Base-by-base conservation (phyloP, 2,113 vertebrate genomes). In the Anarhynchus alexandrinus region DNA sequence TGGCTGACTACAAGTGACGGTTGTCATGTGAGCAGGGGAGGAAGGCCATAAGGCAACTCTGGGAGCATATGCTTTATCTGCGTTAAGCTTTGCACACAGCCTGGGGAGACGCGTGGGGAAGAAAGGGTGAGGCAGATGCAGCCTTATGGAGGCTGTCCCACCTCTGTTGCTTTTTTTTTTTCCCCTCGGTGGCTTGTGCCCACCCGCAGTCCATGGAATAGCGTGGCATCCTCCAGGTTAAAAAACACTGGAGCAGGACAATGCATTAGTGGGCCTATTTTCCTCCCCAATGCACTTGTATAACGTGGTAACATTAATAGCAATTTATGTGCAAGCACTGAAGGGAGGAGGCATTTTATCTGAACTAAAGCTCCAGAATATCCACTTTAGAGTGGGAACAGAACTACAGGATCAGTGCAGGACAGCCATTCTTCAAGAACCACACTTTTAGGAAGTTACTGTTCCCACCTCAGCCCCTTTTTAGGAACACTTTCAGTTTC, bases 1-100 rank as follows among this genome's bases (percentile, higher is more conserved):
- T 95, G 93, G 96, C 96, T 95, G 95, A 93, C 94, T 95, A 87
- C 93, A 96, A 96, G 93, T 96, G 93, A 94, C 65, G 85, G 91
- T 93, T 96, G 93, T 97, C 95, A 95, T 96, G 91, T 95, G 96
- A 94, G 95, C 90, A 34, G 95, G 82, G 85, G 70, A 67, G 92
- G 87, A 92, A 94, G 80, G 92, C 92, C 90, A 90, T 87, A 96
- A 97, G 96, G 94, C 96, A 94, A 95, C 91, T 88, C 92, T n/a
- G 91, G 90, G 77, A 97, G 82, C 89, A 94, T 94, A 95, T 96
- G 88, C 91, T 97, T 95, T 93, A 93, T 95, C 85, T 95, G 77
- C 5, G 2, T 47, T 87, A 67, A 94, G 96, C 92, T 92, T 88
- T 95, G 84, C 89, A 61, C 82, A 32, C 91, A 90, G 94, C 95